Base-by-base conservation (phyloP, 2,888 invertebrate genomes). In the Crioceris asparagi region DNA sequence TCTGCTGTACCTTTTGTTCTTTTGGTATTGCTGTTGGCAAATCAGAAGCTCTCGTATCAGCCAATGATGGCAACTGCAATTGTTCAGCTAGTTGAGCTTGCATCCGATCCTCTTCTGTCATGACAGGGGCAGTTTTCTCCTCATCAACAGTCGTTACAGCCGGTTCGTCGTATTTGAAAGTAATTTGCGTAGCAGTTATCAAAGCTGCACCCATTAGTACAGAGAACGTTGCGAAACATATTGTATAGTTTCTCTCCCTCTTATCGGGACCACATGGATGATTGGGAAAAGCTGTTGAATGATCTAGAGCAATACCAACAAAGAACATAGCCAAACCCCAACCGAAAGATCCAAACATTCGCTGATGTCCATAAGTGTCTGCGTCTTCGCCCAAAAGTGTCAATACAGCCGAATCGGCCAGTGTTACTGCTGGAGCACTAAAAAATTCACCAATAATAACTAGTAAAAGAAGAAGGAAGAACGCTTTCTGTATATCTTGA, bases 311-410 rank as follows among this genome's bases (percentile, higher is more conserved):
- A 11, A 30, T 30, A 33, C 91, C 92, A 41, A 98, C 93, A 61
- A 97, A 83, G 67, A 98, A 97, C 97, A 98, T 98, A 30, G 97
- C 87, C 51, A 97, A 69, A 17, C 93, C 97, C 97, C 97, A 98
- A 29, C 97, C 97, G 38, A 96, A 70, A 12, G 93, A 94, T 1
- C 57, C 57, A 17, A 50, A 44, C 44, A 44, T 39, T 5, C 39
- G 18, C 23, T 39, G 35, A 56, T 92, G 86, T 0, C 96, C 96
- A 62, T 97, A 91, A 50, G 83, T 76, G 56, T 85, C 85, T 1
- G 84, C 82, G 57, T 86, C 88, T 57, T 91, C 90, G 0, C 90
- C 92, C 1, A 94, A 74, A 46, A 90, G 70, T 3, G 86, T 86
- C 43, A 92, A 84, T 27, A 87, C 90, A 4, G 90, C 91, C 0